Evolutionary conservation across 1,140 invertebrate genomes (phyloP), one percentile per base, ranked within the genome.

Genomic region (Chelonus insularis): DNA sequence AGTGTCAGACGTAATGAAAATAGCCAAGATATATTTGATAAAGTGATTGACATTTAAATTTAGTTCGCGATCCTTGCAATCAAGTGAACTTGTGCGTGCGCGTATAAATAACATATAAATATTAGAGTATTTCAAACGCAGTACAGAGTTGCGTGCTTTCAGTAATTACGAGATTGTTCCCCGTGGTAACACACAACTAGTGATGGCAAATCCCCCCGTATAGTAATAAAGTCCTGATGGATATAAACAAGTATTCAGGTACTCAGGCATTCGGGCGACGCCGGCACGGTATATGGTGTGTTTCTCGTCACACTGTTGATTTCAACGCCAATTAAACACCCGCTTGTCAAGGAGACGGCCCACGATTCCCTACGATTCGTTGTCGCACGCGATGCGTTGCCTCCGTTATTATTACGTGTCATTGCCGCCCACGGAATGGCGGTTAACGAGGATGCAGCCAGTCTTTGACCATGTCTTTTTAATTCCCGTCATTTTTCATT

Each of bases 261-360:
- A 76, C 77, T 75, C 76, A 76, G 72, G 75, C 72, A 77, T 79
- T 79, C 74, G 72, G 72, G 72, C 75, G 75, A 79, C 74, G 74
- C 73, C 74, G 74, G 73, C 70, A 74, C 73, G 68, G 63, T 72
- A 69, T 72, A 69, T 72, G 70, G 70, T 74, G 69, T 75, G 51
- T 61, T 61, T 73, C 66, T 73, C 79, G 80, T 81, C 80, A 79
- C 79, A 80, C 77, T 72, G 74, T 72, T 82, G 79, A 72, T 82
- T 82, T 81, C 78, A 82, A 82, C 79, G 79, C 79, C 78, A 82
- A 80, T 81, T 82, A 79, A 81, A 80, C 80, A 82, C 74, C 74
- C 78, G 78, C 78, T 78, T 79, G 78, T 82, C 79, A 80, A 79
- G 79, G 74, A 77, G 74, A 76, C 72, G 64, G 72, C 72, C 64